phyloP scores from a whole-genome alignment of 2,888 invertebrate species.

The Nebria salina region DNA sequence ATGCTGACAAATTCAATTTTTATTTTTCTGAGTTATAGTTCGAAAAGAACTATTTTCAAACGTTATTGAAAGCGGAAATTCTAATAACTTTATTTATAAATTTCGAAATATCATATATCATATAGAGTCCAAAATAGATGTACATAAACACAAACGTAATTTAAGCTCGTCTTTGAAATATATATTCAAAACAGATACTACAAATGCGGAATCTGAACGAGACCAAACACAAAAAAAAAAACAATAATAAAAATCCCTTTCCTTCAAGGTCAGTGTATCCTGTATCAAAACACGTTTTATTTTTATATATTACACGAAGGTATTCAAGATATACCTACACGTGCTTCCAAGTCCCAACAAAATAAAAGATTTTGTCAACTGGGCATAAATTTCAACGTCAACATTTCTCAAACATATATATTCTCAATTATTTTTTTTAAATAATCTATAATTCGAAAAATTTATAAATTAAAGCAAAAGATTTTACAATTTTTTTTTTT shows the following conservation, averaged over 20 bases:
- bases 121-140: not conserved
- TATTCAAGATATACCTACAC: not conserved
- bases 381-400: not conserved
- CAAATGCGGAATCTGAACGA: not conserved
- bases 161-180: not conserved
- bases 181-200: not conserved
- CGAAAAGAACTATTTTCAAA: too few species aligned
- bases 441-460: too few species aligned
- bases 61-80: too few species aligned
- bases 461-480: too few species aligned
- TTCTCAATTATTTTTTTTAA: too few species aligned
- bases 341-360: not conserved
- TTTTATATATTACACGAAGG: conserved; percentile 1
- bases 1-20: too few species aligned
- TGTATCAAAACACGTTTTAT: not conserved
- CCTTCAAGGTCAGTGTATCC: not conserved
- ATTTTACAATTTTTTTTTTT: too few species aligned
- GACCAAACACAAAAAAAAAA: not conserved
- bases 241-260: not conserved
- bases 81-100: too few species aligned
- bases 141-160: not conserved
- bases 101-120: not conserved
- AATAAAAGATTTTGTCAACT: not conserved
- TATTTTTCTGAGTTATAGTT: too few species aligned
- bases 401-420: not conserved